Base-by-base conservation (phyloP, 1,140 invertebrate genomes). In the Steinernema khuongi region DNA sequence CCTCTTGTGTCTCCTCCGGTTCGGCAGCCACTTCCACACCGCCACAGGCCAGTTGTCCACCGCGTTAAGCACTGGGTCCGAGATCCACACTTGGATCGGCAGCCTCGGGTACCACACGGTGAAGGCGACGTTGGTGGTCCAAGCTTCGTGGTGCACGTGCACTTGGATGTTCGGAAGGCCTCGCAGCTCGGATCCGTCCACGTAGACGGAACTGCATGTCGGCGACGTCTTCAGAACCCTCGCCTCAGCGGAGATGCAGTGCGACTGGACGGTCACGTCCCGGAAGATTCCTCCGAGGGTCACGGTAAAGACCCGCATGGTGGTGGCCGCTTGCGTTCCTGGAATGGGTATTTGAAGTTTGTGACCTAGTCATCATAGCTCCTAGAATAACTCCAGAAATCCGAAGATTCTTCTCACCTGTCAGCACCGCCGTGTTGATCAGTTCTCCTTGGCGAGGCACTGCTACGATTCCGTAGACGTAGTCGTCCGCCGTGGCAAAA, bases 71-170 rank as follows among this genome's bases (percentile, higher is more conserved):
- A 93, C 90, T 66, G 90, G 90, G 86, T 98, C 94, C 0, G 91
- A 90, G 0, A 97, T 90, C 74, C 91, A 90, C 19, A 97, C 90
- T 82, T 94, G 92, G 33, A 97, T 86, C 0, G 94, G 93, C 79
- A 95, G 91, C 85, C 96, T 93, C 0, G 95, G 94, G 90, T 96
- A 94, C 95, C 95, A 98, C 0, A 97, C 94, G 7, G 91, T 92
- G 85, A 97, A 94, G 74, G 91, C 89, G 0, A 93, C 92, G 44
- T 93, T 85, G 2, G 93, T 93, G 2, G 91, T 92, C 83, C 94
- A 94, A 0, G 92, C 92, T 4, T 93, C 94, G 84, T 96, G 96
- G 86, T 94, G 94, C 11, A 96, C 93, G 17, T 94, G 89, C 18
- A 97, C 91, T 0, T 93, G 93, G 1, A 94, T 94, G 86, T 97